phyloP scores from a whole-genome alignment of 2,888 invertebrate species.

The Achlya flavicornis region DNA sequence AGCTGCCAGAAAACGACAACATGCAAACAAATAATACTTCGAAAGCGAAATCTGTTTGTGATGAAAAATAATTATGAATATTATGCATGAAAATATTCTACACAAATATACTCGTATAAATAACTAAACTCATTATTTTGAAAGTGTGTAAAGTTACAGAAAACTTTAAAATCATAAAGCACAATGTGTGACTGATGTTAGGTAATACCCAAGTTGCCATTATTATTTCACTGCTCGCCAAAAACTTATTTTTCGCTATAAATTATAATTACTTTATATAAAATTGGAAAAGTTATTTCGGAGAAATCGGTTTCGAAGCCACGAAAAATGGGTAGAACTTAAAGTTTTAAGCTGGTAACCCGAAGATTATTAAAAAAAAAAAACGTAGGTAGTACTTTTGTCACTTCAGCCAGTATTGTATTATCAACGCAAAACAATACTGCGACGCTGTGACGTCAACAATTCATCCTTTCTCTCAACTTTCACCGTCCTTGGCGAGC shows the following conservation, averaged over 20 bases:
- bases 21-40: not conserved
- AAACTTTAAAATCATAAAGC: not conserved
- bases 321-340: not conserved
- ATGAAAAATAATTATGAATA: not conserved
- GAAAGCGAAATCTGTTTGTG: not conserved
- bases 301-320: not conserved
- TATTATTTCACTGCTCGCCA: not conserved
- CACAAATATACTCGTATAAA: not conserved
- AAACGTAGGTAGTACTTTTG: constrained; percentile 10
- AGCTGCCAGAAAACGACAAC: not conserved
- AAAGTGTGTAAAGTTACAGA: not conserved
- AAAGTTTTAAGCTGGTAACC: not conserved
- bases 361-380: not conserved
- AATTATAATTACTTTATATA: not conserved
- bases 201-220: no score
- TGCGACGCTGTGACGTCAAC: constrained; percentile 52
- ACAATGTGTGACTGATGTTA: not conserved
- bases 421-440: constrained; percentile 31
- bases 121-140: not conserved
- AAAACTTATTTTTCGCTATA: not conserved
- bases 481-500: constrained; percentile 78
- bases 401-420: constrained; percentile 19
- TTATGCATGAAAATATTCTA: not conserved
- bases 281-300: not conserved
- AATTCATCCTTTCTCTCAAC: constrained; percentile 74